These are phyloP conservation scores for Taphrorychus bicolor DNA, from an alignment of 2,888 invertebrate genomes.

Conservation along the genomic window DNA sequence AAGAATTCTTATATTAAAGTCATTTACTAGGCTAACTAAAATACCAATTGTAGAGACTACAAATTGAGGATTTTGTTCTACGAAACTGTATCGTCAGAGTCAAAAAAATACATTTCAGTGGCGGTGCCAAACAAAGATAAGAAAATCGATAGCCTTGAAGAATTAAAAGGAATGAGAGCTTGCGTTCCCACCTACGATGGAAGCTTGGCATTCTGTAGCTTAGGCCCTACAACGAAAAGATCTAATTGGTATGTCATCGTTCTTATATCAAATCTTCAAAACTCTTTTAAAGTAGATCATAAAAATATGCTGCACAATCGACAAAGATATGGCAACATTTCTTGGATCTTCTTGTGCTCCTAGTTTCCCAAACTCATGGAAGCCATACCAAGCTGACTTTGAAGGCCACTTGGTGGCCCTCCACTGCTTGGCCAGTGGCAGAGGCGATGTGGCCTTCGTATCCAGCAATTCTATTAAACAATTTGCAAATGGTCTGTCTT, in stretches of 20 bases:
- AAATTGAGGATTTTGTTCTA: constrained; percentile 67
- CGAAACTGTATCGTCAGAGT: constrained; percentile 67
- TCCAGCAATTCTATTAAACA: constrained; percentile 52
- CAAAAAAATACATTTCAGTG: constrained; percentile 69
- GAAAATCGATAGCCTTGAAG: constrained; percentile 65
- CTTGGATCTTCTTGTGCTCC: constrained; percentile 72
- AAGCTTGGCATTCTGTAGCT: constrained; percentile 69
- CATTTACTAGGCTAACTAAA: too few relatives aligned
- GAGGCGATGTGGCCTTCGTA: constrained; percentile 81
- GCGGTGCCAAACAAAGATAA: constrained; percentile 72
- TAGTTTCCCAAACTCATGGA: constrained; percentile 51
- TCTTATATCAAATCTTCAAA: too few relatives aligned
- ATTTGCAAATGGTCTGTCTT: constrained; percentile 62
- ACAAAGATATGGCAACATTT: constrained; percentile 62
- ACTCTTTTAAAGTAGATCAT: too few relatives aligned
- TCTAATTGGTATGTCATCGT: constrained; percentile 45
- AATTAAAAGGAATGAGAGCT: constrained; percentile 74
- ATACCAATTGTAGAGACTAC: constrained; percentile 64
- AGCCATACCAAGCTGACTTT: constrained; percentile 53
- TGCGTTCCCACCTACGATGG: constrained; percentile 84
- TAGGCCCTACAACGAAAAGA: constrained; percentile 58
- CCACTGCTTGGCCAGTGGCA: constrained; percentile 70
- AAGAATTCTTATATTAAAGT: too few relatives aligned
- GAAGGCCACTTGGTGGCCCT: constrained; percentile 70
- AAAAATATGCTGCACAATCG: constrained; percentile 57